phyloP scores from a whole-genome alignment of 92 coral and sea anemone species.

The Diadumene lineata region DNA sequence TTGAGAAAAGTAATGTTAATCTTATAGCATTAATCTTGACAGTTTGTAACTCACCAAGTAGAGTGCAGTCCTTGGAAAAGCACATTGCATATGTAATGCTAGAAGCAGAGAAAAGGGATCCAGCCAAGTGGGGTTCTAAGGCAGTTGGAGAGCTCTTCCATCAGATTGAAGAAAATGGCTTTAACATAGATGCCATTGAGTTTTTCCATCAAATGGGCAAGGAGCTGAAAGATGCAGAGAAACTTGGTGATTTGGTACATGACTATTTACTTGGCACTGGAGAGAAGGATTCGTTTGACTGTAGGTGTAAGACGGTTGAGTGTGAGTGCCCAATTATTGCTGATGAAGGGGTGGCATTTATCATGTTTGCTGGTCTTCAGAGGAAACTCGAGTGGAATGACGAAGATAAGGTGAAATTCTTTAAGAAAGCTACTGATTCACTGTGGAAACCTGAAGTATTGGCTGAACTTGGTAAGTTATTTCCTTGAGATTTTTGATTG shows the following conservation, averaged over 20 bases:
- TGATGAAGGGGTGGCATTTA: slow-evolving; percentile 95
- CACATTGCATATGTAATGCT: slow-evolving; percentile 69
- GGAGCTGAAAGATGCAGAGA: slow-evolving; percentile 67
- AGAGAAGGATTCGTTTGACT: slow-evolving; percentile 80
- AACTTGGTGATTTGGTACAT: slow-evolving; percentile 76
- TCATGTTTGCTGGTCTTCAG: slow-evolving; percentile 83
- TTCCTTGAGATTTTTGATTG: too few species aligned
- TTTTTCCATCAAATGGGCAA: slow-evolving; percentile 84
- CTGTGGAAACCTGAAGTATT: slow-evolving; percentile 78
- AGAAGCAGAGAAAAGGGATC: slow-evolving; percentile 61
- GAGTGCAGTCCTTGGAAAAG: slow-evolving; percentile 61
- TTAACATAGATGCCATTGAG: slow-evolving; percentile 83
- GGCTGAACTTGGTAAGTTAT: slow-evolving; percentile 68
- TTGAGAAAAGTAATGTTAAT: slow-evolving; percentile 60
- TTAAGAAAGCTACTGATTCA: slow-evolving; percentile 74
- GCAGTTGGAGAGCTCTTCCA: slow-evolving; percentile 76
- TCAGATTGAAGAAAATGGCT: slow-evolving; percentile 77
- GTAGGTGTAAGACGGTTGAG: slow-evolving; percentile 86
- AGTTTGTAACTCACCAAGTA: slow-evolving; percentile 67
- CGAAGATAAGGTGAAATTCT: slow-evolving; percentile 76
- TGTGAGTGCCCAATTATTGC: slow-evolving; percentile 87
- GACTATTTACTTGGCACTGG: slow-evolving; percentile 81
- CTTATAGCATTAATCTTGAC: slow-evolving; percentile 68
- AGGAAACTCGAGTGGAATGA: slow-evolving; percentile 87
- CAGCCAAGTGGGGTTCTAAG: slow-evolving; percentile 67